Conservation (phyloP, 1,140 invertebrate genomes). For the Heterodera schachtii region DNA sequence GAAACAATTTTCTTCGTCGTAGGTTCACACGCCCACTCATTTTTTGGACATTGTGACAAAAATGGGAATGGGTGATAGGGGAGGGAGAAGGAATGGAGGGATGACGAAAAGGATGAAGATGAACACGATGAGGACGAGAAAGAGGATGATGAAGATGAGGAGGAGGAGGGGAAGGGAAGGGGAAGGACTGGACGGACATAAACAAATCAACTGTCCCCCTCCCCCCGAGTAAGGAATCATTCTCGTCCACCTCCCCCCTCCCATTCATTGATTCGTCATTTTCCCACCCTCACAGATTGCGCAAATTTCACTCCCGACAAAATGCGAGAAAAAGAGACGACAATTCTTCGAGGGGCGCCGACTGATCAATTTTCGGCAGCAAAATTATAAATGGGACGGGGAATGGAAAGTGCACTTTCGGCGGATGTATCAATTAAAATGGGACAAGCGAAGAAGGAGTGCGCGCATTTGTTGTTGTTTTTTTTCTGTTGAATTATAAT, state of each 20-base stretch:
- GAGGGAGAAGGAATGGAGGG: neutral
- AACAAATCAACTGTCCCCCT: neutral
- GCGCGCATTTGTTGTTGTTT: no score
- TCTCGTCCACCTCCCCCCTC: no score
- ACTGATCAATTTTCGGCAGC: neutral
- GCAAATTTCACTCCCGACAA: neutral
- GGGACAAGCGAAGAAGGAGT: no score
- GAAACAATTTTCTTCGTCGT: no score
- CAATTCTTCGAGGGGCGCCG: neutral
- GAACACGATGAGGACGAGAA: neutral
- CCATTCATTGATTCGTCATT: no score
- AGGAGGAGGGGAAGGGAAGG: no score
- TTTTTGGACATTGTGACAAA: no score
- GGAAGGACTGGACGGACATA: neutral
- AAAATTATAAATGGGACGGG: neutral
- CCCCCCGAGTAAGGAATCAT: neutral
- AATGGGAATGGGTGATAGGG: neutral
- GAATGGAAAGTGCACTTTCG: neutral
- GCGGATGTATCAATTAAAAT: neutral
- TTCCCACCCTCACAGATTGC: neutral
- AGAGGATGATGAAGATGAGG: no score
- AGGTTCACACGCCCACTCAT: no score
- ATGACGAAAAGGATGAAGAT: neutral
- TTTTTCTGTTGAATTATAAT: no score
- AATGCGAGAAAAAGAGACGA: neutral